These are phyloP conservation scores for Temnothorax longispinosus DNA, from an alignment of 1,140 invertebrate genomes.

Conservation along the genomic window DNA sequence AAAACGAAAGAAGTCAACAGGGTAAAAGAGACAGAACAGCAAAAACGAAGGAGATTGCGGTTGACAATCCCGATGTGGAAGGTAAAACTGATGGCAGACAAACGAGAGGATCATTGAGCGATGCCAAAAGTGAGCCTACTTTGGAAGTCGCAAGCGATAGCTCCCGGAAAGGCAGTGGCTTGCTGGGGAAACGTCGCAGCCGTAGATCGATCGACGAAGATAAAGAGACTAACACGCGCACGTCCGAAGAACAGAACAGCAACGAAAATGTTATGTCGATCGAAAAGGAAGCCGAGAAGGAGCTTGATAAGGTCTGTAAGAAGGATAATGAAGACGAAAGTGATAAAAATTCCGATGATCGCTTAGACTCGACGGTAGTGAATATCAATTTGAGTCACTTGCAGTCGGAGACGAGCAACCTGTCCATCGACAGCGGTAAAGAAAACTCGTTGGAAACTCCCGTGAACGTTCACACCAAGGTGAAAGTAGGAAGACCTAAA, in stretches of 20 bases:
- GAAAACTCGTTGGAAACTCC: slow-evolving; percentile 82
- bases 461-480: slow-evolving; percentile 75
- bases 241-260: background rate
- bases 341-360: background rate
- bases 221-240: background rate
- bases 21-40: slow-evolving; percentile 1
- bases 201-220: slow-evolving; percentile 29
- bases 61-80: slow-evolving; percentile 2
- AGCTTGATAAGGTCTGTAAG: background rate
- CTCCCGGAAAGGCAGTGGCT: slow-evolving; percentile 30
- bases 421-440: slow-evolving; percentile 84
- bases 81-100: slow-evolving; percentile 42
- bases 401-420: slow-evolving; percentile 81
- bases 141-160: slow-evolving; percentile 10
- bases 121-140: background rate
- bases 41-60: background rate
- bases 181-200: slow-evolving; percentile 52
- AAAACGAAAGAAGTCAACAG: slow-evolving; percentile 14
- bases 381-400: slow-evolving; percentile 79
- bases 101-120: slow-evolving; percentile 48
- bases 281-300: background rate
- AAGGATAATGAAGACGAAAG: background rate
- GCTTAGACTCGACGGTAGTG: slow-evolving; percentile 43
- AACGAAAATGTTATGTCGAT: background rate
- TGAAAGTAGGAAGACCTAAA: slow-evolving; percentile 79